Evolutionary conservation across 1,140 invertebrate genomes (phyloP).

Genomic region (Euura lappo): DNA sequence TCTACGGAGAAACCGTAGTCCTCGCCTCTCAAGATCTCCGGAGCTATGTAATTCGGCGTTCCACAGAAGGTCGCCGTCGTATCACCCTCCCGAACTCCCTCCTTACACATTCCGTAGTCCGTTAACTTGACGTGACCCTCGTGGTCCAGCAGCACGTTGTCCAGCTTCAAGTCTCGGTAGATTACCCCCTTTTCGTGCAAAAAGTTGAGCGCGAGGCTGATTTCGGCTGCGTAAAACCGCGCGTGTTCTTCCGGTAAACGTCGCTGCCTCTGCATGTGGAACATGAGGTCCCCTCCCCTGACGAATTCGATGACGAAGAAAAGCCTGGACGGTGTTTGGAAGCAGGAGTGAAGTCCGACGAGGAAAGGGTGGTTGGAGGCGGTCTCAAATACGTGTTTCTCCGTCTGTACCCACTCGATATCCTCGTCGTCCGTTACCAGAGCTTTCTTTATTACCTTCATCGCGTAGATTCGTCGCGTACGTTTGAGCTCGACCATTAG

Average conservation of each 20-base stretch:
- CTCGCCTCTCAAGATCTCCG: constrained; percentile 95
- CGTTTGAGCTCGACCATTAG: constrained; percentile 97
- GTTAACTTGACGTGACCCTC: constrained; percentile 99
- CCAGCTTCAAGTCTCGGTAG: constrained; percentile 97
- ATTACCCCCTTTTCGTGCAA: constrained; percentile 97
- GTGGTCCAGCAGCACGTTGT: constrained; percentile 97
- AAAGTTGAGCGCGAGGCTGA: constrained; percentile 98
- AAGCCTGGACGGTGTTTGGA: constrained; percentile 93
- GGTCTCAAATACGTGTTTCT: constrained; percentile 99
- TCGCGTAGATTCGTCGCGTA: constrained; percentile 97
- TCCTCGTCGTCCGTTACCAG: constrained; percentile 99
- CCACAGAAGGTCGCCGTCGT: constrained; percentile 96
- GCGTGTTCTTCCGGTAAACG: constrained; percentile 93
- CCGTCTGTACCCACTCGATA: constrained; percentile 99
- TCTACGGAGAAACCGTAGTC: constrained; percentile 95
- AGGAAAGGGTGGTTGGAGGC: constrained; percentile 99
- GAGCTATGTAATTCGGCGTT: constrained; percentile 99
- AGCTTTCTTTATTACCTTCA: constrained; percentile 99
- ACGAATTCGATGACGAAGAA: constrained; percentile 99
- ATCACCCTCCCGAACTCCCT: constrained; percentile 89
- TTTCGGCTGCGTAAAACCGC: constrained; percentile 98
- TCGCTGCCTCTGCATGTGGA: constrained; percentile 98
- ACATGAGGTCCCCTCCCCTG: constrained; percentile 98
- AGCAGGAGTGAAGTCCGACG: constrained; percentile 98
- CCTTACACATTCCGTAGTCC: constrained; percentile 98